Percentiles rank a stretch among this genome's conserved stretches.
phyloP scores from a whole-genome alignment of 2,888 invertebrate species.

The Oscheius sp. region DNA sequence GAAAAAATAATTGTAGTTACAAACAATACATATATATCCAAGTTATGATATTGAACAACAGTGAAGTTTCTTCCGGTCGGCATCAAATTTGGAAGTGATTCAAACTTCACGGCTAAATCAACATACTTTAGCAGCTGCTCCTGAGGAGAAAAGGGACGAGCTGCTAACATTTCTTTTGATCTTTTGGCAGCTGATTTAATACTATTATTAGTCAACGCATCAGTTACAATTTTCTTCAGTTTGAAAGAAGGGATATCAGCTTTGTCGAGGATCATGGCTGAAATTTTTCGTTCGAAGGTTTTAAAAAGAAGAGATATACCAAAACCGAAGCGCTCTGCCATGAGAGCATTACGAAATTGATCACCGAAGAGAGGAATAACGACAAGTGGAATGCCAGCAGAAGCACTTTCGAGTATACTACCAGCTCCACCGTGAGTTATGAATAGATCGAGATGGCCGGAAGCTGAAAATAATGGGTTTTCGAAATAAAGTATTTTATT shows the following conservation, averaged over 20 bases:
- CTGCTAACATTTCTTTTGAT: neutral
- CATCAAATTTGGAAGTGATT: neutral
- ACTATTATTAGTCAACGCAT: neutral
- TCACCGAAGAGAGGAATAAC: conserved; percentile 25
- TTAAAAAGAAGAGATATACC: neutral
- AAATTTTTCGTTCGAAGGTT: no score
- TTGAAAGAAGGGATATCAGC: neutral
- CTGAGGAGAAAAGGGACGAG: conserved; percentile 6
- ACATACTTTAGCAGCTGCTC: conserved; percentile 1
- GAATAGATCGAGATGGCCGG: conserved; percentile 19
- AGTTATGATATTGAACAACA: conserved; percentile 20
- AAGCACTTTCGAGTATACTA: conserved; percentile 17
- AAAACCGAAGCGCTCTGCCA: conserved; percentile 6
- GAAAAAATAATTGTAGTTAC: no score
- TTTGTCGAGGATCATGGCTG: no score
- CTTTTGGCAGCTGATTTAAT: neutral
- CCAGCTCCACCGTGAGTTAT: conserved; percentile 32
- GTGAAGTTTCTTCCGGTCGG: conserved; percentile 22
- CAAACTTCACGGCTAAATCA: conserved; percentile 18
- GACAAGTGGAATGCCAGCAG: conserved; percentile 5
- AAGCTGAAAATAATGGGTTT: conserved; percentile 12
- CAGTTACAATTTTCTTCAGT: neutral
- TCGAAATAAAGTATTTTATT: no score
- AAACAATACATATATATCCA: no score
- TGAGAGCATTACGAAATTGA: conserved; percentile 20